These are phyloP conservation scores for Botia kubotai DNA, from an alignment of 2,797 vertebrate genomes.

Conservation along the genomic window DNA sequence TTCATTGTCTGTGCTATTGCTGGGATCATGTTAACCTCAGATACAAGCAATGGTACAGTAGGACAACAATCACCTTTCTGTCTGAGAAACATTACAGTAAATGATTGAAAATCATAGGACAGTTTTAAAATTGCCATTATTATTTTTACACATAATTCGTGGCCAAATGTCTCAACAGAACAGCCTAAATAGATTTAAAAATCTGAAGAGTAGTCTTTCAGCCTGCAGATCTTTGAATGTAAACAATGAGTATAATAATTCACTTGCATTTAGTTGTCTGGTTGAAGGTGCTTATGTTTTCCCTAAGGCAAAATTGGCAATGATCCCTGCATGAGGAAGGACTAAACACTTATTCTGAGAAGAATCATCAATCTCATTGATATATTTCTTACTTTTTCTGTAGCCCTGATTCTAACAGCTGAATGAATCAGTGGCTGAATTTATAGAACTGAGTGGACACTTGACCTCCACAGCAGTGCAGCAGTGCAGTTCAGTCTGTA, in stretches of 20 bases:
- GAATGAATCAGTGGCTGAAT: not conserved
- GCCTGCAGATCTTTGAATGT: not conserved
- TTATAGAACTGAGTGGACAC: not conserved
- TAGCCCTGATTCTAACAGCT: not conserved
- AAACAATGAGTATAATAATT: not conserved
- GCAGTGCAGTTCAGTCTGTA: not conserved
- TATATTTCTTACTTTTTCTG: not conserved
- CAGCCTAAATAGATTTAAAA: not conserved
- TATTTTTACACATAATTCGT: not conserved
- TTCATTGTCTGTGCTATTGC: not conserved
- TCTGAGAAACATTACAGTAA: not conserved
- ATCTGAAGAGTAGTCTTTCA: not conserved
- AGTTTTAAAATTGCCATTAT: not conserved
- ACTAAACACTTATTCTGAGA: not conserved
- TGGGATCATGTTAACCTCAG: too few species aligned
- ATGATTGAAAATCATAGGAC: too few species aligned
- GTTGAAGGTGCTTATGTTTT: not conserved
- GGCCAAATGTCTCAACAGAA: not conserved
- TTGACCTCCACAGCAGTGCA: not conserved
- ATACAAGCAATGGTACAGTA: not conserved
- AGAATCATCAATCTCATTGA: not conserved
- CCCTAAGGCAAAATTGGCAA: not conserved
- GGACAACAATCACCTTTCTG: not conserved
- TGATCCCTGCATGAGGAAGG: not conserved
- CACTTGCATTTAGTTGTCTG: not conserved